A percentile compares a stretch with the other conserved stretches of the same genome.
These are phyloP conservation scores for Blera fallax DNA, from an alignment of 2,888 invertebrate species.

Conservation along the genomic window DNA sequence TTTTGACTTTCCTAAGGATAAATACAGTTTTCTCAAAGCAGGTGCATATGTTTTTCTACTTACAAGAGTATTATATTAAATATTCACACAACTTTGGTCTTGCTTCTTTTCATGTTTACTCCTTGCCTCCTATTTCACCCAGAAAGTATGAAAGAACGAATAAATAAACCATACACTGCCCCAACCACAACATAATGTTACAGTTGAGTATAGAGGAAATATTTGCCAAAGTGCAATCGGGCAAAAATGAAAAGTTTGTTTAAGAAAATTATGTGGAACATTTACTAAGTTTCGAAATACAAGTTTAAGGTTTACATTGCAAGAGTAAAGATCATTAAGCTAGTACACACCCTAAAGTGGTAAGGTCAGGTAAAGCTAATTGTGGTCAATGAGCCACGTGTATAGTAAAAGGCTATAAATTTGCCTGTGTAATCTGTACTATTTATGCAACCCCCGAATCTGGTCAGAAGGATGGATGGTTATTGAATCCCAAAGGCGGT, in stretches of 20 bases:
- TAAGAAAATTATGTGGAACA: not conserved
- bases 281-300: not conserved
- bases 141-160: not conserved
- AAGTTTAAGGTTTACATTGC: not conserved
- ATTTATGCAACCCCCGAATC: too few relatives aligned
- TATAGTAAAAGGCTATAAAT: too few relatives aligned
- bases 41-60: not conserved
- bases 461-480: too few relatives aligned
- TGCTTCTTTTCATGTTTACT: not conserved
- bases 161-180: not conserved
- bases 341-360: too few relatives aligned
- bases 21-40: not conserved
- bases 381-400: too few relatives aligned
- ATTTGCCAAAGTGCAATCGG: not conserved
- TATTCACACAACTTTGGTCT: not conserved
- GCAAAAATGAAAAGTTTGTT: not conserved
- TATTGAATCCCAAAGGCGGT: too few relatives aligned
- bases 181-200: not conserved
- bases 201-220: not conserved
- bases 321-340: too few relatives aligned
- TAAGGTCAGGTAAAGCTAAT: too few relatives aligned
- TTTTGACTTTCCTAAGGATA: not conserved
- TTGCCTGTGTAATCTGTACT: too few relatives aligned
- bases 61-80: not conserved
- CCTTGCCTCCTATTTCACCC: not conserved